Percentiles rank a stretch among this genome's conserved stretches.
phyloP scores from a whole-genome alignment of 2,113 vertebrate species.

The Sceloporus tristichus region DNA sequence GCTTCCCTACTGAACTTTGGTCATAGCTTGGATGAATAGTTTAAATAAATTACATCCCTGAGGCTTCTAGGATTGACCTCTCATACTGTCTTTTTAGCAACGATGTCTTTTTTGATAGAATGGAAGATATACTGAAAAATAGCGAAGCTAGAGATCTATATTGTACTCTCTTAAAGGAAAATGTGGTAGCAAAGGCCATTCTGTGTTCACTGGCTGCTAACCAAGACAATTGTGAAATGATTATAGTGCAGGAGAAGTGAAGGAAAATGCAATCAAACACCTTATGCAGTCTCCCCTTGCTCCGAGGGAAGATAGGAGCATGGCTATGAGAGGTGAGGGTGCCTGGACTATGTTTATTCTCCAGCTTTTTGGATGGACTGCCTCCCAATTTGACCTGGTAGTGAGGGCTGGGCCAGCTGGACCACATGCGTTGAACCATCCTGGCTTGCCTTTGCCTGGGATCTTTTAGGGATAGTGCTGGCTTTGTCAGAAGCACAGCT shows the following conservation, averaged over 20 bases:
- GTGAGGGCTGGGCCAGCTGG: neutral
- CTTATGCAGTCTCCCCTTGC: neutral
- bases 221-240: neutral
- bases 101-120: too few relatives aligned
- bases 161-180: neutral
- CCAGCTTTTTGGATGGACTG: too few relatives aligned
- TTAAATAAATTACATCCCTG: too few relatives aligned
- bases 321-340: neutral
- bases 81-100: too few relatives aligned
- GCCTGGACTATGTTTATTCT: too few relatives aligned
- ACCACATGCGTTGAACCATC: neutral
- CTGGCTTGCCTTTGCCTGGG: too few relatives aligned
- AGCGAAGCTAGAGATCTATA: neutral
- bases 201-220: neutral
- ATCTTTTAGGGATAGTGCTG: too few relatives aligned
- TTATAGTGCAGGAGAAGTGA: neutral
- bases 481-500: too few relatives aligned
- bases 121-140: neutral
- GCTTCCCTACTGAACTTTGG: neutral
- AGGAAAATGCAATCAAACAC: neutral
- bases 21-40: neutral
- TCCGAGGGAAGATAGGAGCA: neutral
- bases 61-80: too few relatives aligned
- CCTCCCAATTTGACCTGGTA: neutral
- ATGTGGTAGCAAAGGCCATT: neutral